Conservation (phyloP, 2,797 vertebrate genomes). For the Argyrosomus regius region DNA sequence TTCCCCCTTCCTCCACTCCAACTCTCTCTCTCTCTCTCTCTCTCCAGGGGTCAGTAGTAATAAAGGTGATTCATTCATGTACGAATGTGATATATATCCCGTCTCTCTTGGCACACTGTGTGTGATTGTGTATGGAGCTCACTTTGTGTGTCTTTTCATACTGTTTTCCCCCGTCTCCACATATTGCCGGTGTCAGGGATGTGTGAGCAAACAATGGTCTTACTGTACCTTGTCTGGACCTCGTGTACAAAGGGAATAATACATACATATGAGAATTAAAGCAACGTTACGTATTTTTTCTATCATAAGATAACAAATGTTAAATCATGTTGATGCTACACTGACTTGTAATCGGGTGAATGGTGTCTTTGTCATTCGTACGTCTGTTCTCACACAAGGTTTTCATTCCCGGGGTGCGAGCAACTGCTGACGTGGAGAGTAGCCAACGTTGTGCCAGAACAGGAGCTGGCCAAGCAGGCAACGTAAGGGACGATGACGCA, state of each 20-base stretch:
- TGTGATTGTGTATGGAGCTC: slow-evolving; percentile 15
- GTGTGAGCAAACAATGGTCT: slow-evolving; percentile 31
- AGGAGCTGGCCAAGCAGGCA: too few relatives aligned
- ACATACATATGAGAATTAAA: neutral
- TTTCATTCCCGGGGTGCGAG: too few relatives aligned
- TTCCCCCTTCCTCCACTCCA: neutral
- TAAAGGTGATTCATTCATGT: slow-evolving; percentile 74
- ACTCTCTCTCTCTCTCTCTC: neutral
- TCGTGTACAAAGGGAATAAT: slow-evolving; percentile 22
- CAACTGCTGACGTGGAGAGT: too few relatives aligned
- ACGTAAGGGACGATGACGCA: too few relatives aligned
- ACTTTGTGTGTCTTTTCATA: slow-evolving; percentile 21
- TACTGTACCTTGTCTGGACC: neutral
- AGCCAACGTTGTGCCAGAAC: too few relatives aligned
- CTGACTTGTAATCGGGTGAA: too few relatives aligned
- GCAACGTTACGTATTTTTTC: too few relatives aligned
- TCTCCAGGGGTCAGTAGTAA: slow-evolving; percentile 56
- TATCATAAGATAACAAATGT: too few relatives aligned
- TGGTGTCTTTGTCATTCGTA: too few relatives aligned
- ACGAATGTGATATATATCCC: slow-evolving; percentile 61
- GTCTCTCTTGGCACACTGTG: slow-evolving; percentile 31
- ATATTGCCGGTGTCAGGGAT: slow-evolving; percentile 26
- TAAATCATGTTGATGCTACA: too few relatives aligned
- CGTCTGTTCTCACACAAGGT: too few relatives aligned
- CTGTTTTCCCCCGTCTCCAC: neutral